A percentile compares a stretch with the other conserved stretches of the same genome.
Evolutionary conservation across 2,888 invertebrate species (phyloP).

Genomic region (Tupiocoris notatus): DNA sequence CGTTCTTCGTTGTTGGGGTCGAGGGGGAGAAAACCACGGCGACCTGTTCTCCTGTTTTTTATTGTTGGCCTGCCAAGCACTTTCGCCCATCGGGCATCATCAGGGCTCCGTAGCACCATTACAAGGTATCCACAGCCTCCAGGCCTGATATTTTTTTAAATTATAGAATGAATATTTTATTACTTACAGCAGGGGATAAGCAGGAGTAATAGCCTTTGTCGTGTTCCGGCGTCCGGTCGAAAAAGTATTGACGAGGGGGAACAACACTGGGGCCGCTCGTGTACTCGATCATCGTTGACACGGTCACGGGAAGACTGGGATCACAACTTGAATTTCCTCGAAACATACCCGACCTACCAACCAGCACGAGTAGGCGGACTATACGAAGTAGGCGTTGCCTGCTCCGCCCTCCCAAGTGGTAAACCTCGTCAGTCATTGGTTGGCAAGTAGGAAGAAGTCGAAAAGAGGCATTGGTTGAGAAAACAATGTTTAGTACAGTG

Average conservation of each 20-base stretch:
- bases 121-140: too few relatives aligned
- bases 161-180: not conserved
- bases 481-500: too few relatives aligned
- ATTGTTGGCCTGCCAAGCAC: too few relatives aligned
- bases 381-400: constrained; percentile 2
- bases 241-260: constrained; percentile 13
- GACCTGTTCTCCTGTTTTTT: too few relatives aligned
- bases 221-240: constrained; percentile 31
- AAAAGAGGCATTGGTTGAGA: too few relatives aligned
- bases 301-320: not conserved
- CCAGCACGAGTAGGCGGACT: not conserved
- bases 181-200: constrained; percentile 31
- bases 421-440: constrained; percentile 9
- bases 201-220: constrained; percentile 34
- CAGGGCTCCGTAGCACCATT: too few relatives aligned
- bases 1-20: too few relatives aligned
- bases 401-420: constrained; percentile 7
- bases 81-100: too few relatives aligned
- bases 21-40: too few relatives aligned
- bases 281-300: constrained; percentile 33
- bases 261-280: constrained; percentile 23
- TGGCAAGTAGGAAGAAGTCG: too few relatives aligned
- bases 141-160: not conserved
- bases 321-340: not conserved
- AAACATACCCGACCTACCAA: not conserved